A percentile compares a stretch with the other conserved stretches of the same genome.
phyloP scores from a whole-genome alignment of 2,113 vertebrate genomes.

The Pseudopodoces humilis region DNA sequence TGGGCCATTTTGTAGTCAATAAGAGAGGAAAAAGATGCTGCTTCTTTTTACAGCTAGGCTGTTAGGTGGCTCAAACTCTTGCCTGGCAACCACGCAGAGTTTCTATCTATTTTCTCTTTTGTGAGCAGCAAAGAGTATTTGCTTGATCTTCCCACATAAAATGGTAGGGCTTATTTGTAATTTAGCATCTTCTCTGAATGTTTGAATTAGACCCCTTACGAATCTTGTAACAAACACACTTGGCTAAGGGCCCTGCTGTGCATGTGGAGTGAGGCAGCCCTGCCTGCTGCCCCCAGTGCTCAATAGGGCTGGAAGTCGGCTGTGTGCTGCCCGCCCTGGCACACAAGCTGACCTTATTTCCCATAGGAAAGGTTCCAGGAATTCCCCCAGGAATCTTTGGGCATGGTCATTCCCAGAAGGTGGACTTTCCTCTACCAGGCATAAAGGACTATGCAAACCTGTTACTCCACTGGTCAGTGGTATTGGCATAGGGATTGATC shows the following conservation, averaged over 20 bases:
- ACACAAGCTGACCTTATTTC: not conserved
- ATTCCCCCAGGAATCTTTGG: not conserved
- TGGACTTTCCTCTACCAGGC: not conserved
- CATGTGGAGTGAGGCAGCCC: not conserved
- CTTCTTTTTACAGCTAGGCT: not conserved
- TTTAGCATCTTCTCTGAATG: not conserved
- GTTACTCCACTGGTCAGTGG: not conserved
- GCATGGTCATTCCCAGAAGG: not conserved
- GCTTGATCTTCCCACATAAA: not conserved
- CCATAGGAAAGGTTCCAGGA: not conserved
- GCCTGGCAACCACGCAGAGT: not conserved
- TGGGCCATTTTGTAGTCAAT: not conserved
- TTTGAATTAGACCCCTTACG: not conserved
- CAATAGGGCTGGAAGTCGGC: fast-evolving
- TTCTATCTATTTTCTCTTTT: not conserved
- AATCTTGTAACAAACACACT: not conserved
- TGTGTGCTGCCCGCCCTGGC: fast-evolving
- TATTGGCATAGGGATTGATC: not conserved
- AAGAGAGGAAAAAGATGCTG: not conserved
- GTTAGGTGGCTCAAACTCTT: not conserved
- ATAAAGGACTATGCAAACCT: not conserved
- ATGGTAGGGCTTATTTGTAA: not conserved
- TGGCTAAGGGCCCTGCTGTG: not conserved
- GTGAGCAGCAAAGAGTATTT: not conserved
- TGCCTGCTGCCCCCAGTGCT: not conserved